Percentiles rank a stretch among this genome's conserved stretches.
phyloP scores from a whole-genome alignment of 2,113 vertebrate species.

The Calidris pugnax region DNA sequence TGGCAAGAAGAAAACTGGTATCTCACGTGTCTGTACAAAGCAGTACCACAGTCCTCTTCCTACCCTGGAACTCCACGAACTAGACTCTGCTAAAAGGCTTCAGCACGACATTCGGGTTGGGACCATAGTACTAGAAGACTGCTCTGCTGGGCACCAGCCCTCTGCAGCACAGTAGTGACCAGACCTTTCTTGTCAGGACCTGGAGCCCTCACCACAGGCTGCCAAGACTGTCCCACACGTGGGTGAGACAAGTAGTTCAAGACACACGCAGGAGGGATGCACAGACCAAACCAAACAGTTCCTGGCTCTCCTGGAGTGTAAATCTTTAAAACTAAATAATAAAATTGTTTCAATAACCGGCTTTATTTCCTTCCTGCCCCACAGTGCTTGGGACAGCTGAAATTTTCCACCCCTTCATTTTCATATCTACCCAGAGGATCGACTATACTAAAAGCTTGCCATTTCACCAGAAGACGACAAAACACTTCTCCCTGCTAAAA shows the following conservation, averaged over 20 bases:
- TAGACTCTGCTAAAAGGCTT: background rate
- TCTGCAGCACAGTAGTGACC: background rate
- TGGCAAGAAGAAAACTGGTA: background rate
- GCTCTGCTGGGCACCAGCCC: background rate
- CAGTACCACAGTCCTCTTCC: background rate
- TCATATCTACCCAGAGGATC: background rate
- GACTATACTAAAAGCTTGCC: background rate
- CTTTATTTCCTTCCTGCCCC: background rate
- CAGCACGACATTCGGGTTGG: background rate
- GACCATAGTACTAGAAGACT: background rate
- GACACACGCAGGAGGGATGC: background rate
- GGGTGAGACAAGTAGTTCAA: fast-evolving
- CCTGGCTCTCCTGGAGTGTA: background rate
- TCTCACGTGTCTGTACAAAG: background rate
- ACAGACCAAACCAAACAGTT: background rate
- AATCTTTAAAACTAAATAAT: background rate
- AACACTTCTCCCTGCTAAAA: background rate
- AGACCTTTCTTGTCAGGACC: background rate
- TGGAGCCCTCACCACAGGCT: background rate
- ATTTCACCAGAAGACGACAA: background rate
- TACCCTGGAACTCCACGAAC: background rate
- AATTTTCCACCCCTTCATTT: background rate
- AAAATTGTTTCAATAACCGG: background rate
- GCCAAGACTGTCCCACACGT: too few relatives aligned
- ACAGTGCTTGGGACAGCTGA: background rate